These are phyloP conservation scores for Polypterus bichir DNA, from an alignment of 2,113 vertebrate genomes.

Conservation along the genomic window DNA sequence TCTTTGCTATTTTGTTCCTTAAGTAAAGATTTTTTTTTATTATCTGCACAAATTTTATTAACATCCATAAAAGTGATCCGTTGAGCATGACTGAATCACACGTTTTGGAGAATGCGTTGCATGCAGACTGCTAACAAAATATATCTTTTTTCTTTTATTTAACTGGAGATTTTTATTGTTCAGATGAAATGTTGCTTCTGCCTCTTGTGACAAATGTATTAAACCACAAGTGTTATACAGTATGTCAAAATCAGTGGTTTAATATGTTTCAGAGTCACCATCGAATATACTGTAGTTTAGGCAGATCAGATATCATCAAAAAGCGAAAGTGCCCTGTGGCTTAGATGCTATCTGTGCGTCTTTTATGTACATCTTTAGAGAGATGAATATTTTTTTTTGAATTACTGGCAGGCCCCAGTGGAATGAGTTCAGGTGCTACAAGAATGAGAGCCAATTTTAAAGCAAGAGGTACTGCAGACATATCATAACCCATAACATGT, in stretches of 20 bases:
- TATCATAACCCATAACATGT: no score
- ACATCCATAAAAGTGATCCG: no score
- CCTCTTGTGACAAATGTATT: neutral
- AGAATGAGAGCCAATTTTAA: neutral
- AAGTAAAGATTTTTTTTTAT: no score
- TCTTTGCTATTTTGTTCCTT: no score
- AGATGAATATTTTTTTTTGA: neutral
- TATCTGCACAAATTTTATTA: no score
- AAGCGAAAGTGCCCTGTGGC: neutral
- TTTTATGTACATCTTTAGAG: constrained; percentile 1
- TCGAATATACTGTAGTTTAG: constrained; percentile 3
- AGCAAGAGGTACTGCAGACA: neutral
- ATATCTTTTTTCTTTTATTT: neutral
- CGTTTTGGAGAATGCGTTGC: no score
- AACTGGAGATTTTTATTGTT: neutral
- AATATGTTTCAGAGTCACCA: neutral
- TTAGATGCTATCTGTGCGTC: constrained; percentile 1
- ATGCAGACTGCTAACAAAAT: neutral
- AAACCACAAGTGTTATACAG: neutral
- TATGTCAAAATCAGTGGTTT: neutral
- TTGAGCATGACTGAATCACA: no score
- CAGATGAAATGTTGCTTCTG: neutral
- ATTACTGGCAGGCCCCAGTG: neutral
- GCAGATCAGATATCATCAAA: constrained; percentile 2
- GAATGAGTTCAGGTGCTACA: neutral